These are phyloP conservation scores for Spheniscus humboldti DNA, from an alignment of 2,797 vertebrate genomes.

Conservation along the genomic window DNA sequence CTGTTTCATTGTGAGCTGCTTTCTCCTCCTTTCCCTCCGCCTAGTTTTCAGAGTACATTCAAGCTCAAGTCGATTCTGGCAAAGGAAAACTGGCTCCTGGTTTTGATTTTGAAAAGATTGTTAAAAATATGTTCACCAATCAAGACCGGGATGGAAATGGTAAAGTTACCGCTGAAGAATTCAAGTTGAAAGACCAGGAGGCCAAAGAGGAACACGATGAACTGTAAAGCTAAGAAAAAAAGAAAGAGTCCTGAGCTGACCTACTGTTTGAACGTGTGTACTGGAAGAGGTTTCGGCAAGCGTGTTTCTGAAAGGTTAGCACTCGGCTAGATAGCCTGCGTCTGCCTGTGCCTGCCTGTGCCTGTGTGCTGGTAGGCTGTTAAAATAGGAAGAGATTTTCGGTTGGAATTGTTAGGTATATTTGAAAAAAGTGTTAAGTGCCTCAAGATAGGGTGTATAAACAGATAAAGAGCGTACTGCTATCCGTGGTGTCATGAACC, in stretches of 20 bases:
- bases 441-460: background rate
- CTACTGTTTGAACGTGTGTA: background rate
- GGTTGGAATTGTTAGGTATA: background rate
- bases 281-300: background rate
- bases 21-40: background rate
- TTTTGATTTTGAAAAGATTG: conserved; percentile 87
- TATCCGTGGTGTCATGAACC: background rate
- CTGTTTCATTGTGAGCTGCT: background rate
- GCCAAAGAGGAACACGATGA: conserved; percentile 83
- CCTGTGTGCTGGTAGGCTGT: background rate
- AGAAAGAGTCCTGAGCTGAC: conserved; percentile 3
- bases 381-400: background rate
- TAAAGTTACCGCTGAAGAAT: conserved; percentile 88
- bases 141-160: conserved; percentile 94
- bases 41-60: conserved; percentile 93
- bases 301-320: background rate
- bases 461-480: background rate
- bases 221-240: conserved; percentile 75
- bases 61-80: conserved; percentile 86
- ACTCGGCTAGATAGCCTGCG: background rate
- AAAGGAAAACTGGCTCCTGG: conserved; percentile 96
- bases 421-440: background rate
- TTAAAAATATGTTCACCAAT: conserved; percentile 97
- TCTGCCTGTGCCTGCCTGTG: background rate
- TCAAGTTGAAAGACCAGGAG: conserved; percentile 95